A percentile compares a stretch with the other conserved stretches of the same genome.
These are phyloP conservation scores for Chromoteleia sp. DNA, from an alignment of 2,888 invertebrate genomes.

Conservation along the genomic window DNA sequence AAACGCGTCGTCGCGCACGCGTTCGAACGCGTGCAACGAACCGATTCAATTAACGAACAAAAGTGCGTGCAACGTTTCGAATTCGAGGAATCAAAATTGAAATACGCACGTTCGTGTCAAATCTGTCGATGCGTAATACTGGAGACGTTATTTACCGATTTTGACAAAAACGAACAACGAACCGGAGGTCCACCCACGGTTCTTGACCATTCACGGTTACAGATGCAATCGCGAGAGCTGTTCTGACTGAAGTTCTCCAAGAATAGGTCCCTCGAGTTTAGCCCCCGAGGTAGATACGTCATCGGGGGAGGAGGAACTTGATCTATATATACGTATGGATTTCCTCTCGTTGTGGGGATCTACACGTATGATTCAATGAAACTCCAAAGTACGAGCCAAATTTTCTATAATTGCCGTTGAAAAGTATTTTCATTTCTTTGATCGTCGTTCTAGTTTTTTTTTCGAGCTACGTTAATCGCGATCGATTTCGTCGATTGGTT, in stretches of 20 bases:
- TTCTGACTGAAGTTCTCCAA: constrained; percentile 82
- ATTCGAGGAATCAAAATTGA: not conserved
- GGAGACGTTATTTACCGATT: constrained; percentile 38
- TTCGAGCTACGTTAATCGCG: no score
- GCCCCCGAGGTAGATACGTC: constrained; percentile 73
- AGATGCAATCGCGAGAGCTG: constrained; percentile 79
- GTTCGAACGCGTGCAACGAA: no score
- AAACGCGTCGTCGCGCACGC: no score
- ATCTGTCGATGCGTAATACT: not conserved
- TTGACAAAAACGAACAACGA: constrained; percentile 55
- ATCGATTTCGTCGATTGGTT: no score
- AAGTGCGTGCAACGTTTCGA: no score
- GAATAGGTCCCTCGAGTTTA: constrained; percentile 81
- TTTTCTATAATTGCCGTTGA: constrained; percentile 49
- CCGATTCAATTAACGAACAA: no score
- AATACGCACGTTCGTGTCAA: not conserved
- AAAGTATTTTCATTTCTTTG: constrained; percentile 48
- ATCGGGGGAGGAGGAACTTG: constrained; percentile 72
- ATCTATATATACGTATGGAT: constrained; percentile 73
- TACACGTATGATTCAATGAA: constrained; percentile 72
- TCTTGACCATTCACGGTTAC: constrained; percentile 71
- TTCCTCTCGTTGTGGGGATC: constrained; percentile 72
- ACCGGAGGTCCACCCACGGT: constrained; percentile 59
- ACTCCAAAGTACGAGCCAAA: constrained; percentile 64
- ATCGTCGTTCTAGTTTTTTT: no score